phyloP scores from a whole-genome alignment of 2,888 invertebrate genomes.

The Bedellia somnulentella region DNA sequence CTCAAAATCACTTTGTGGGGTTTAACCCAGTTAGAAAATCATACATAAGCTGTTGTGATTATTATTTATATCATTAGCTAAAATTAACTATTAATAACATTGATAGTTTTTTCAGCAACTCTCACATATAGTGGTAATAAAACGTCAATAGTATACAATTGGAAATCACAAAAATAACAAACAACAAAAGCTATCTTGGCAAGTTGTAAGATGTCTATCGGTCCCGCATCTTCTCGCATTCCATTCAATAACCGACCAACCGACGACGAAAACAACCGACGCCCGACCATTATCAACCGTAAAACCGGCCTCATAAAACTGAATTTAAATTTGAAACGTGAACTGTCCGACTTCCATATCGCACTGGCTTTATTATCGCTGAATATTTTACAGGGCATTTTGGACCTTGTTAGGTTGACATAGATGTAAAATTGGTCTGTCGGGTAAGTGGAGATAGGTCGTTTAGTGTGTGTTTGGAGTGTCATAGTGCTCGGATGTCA shows the following conservation, averaged over 20 bases:
- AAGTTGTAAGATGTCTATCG: background rate
- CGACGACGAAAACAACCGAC: slow-evolving; percentile 7
- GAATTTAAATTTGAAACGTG: slow-evolving; percentile 1
- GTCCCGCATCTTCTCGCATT: slow-evolving; percentile 8
- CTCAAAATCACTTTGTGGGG: too few species aligned
- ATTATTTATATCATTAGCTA: too few species aligned
- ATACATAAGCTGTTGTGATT: too few species aligned
- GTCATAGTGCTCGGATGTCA: slow-evolving; percentile 9
- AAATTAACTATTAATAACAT: too few species aligned
- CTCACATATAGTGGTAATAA: too few species aligned
- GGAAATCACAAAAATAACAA: background rate
- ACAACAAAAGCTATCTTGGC: background rate
- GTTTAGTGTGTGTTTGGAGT: too few species aligned
- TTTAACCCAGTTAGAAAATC: too few species aligned
- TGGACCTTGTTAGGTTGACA: slow-evolving; percentile 1
- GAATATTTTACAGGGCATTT: too few species aligned
- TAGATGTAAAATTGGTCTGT: background rate
- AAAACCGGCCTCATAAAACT: slow-evolving; percentile 2
- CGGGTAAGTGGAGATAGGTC: background rate
- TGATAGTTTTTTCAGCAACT: too few species aligned
- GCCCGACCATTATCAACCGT: slow-evolving; percentile 4
- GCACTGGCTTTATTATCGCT: slow-evolving; percentile 2
- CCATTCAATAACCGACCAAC: slow-evolving; percentile 11
- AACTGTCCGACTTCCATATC: slow-evolving; percentile 8
- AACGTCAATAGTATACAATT: too few species aligned